Evolutionary conservation across 2,888 invertebrate genomes (phyloP), one percentile per base, ranked within the genome.

Genomic region (Agrochola circellaris): DNA sequence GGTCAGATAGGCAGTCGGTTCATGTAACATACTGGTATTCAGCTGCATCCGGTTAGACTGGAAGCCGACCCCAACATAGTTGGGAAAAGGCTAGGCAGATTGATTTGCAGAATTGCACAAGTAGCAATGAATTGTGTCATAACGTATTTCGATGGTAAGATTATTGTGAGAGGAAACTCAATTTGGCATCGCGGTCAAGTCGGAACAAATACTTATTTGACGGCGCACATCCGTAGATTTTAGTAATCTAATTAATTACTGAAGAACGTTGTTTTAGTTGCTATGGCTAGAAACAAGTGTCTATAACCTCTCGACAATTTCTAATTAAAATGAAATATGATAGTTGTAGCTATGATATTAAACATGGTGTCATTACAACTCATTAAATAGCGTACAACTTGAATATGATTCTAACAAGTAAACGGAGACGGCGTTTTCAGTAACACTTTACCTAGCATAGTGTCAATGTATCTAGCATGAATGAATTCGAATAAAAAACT

Each of bases 401-500:
- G 64, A 73, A 79, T 54, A 79, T 56, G 82, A 84, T 61, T 56
- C 84, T 58, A 64, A 20, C 26, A 54, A 64, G 78, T 58, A 79
- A 84, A 62, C 48, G 56, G 75, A 82, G 48, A 61, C 45, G 56
- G n/a, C 13, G 82, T 75, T 38, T 60, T 51, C 82, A 58, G 81
- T 85, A 56, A 81, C 75, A 81, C 66, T 82, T 80, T 82, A 84
- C 75, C 79, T 79, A 88, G 79, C 85, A 81, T 80, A 77, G 83
- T 83, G 85, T 79, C 81, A 87, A 82, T 84, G 85, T 87, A 89
- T 85, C 79, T 88, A 90, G 90, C 90, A 89, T 92, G 91, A 92
- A 92, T 92, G 92, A 90, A 77, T 60, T 74, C 48, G 48, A 74
- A 90, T 77, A 84, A 93, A 93, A 93, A 91, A 90, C 86, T 90